A percentile compares a stretch with the other conserved stretches of the same genome.
Conservation (phyloP, 2,113 vertebrate genomes). For the Piaya cayana region DNA sequence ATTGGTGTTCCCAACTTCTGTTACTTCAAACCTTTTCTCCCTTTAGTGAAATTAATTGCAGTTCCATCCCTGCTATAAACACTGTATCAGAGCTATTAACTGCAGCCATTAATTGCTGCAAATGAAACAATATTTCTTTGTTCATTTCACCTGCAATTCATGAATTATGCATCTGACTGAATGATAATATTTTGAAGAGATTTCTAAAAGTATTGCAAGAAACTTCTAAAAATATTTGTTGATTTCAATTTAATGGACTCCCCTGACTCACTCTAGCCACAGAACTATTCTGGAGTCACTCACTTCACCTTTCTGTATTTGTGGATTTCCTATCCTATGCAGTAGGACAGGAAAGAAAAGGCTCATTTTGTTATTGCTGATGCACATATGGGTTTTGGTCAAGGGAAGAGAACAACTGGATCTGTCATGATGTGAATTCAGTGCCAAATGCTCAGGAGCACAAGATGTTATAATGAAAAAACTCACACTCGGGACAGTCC, state of each 20-base stretch:
- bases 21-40: not conserved
- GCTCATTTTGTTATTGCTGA: not conserved
- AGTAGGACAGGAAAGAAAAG: not conserved
- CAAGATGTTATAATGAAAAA: not conserved
- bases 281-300: not conserved
- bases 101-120: not conserved
- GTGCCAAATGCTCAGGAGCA: not conserved
- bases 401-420: not conserved
- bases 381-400: not conserved
- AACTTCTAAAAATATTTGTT: not conserved
- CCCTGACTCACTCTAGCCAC: not conserved
- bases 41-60: not conserved
- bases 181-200: not conserved
- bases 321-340: not conserved
- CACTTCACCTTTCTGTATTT: not conserved
- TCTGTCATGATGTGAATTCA: not conserved
- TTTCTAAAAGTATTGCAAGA: not conserved
- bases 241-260: not conserved
- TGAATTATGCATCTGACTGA: not conserved
- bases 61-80: not conserved
- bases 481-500: not conserved
- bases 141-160: not conserved
- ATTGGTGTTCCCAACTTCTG: not conserved
- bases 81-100: not conserved
- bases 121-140: not conserved